These are phyloP conservation scores for Calephelis nemesis DNA, from an alignment of 1,140 invertebrate species.

Conservation along the genomic window DNA sequence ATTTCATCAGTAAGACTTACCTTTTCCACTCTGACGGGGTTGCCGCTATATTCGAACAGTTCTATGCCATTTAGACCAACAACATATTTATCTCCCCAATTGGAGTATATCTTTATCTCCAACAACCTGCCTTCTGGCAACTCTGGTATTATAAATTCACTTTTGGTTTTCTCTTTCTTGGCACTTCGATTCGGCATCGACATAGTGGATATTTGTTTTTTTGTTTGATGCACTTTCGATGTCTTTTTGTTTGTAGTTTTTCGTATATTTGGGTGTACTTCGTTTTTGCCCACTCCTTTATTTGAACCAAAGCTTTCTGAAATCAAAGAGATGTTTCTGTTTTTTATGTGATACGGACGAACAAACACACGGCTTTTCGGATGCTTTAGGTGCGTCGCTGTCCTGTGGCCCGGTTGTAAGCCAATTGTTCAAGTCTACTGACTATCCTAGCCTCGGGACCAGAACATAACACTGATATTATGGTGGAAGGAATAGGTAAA, in stretches of 20 bases:
- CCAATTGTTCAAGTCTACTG: no score
- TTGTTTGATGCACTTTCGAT: constrained; percentile 33
- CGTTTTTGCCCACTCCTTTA: constrained; percentile 36
- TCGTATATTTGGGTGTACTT: constrained; percentile 29
- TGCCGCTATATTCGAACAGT: constrained; percentile 84
- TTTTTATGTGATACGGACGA: neutral
- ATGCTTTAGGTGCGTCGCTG: no score
- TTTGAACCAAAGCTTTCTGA: constrained; percentile 33
- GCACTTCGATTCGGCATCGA: constrained; percentile 38
- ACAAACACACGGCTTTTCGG: no score
- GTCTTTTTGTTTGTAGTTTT: constrained; percentile 31
- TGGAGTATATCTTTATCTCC: constrained; percentile 85
- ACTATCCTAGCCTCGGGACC: no score
- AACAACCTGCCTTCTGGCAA: constrained; percentile 84
- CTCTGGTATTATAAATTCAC: constrained; percentile 83
- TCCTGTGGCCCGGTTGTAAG: no score
- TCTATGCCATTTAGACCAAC: constrained; percentile 91
- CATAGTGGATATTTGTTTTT: constrained; percentile 42
- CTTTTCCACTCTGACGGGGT: constrained; percentile 79
- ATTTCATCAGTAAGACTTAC: constrained; percentile 49
- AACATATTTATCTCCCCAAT: constrained; percentile 92
- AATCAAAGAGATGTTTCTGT: constrained; percentile 23
- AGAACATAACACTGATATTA: no score
- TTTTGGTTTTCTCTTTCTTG: constrained; percentile 47
- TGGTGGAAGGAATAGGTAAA: no score